Percentiles rank a stretch among this genome's conserved stretches.
Evolutionary conservation across 1,140 invertebrate genomes (phyloP).

Genomic region (Paraescarpia echinospica): DNA sequence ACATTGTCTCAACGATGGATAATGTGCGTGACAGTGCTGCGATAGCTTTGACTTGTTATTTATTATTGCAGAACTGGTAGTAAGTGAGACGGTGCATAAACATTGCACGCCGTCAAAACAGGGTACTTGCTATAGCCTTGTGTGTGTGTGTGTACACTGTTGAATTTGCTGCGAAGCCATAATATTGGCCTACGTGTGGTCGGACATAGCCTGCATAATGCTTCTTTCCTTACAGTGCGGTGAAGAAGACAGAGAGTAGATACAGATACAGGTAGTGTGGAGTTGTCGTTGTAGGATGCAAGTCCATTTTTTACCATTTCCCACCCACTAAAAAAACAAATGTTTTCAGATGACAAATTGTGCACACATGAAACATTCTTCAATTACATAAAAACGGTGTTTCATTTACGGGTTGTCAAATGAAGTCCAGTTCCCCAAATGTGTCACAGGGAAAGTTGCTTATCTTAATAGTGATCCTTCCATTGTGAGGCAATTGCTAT

Average conservation of each 20-base stretch:
- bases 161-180: not conserved
- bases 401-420: no score
- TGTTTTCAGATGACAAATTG: no score
- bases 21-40: not conserved
- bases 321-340: no score
- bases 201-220: not conserved
- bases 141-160: not conserved
- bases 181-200: not conserved
- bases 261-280: no score
- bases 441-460: no score
- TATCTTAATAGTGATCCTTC: no score
- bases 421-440: no score
- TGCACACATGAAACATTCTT: no score
- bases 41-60: not conserved
- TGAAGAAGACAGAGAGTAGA: no score
- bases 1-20: not conserved
- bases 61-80: conserved; percentile 1
- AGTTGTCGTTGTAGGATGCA: not conserved
- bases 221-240: not conserved
- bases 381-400: no score
- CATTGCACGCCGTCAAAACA: not conserved
- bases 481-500: no score
- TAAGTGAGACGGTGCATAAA: not conserved
- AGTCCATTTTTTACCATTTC: not conserved
- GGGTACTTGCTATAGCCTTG: not conserved